These are phyloP conservation scores for Epinephelus coioides DNA, from an alignment of 2,797 vertebrate species.

Conservation along the genomic window DNA sequence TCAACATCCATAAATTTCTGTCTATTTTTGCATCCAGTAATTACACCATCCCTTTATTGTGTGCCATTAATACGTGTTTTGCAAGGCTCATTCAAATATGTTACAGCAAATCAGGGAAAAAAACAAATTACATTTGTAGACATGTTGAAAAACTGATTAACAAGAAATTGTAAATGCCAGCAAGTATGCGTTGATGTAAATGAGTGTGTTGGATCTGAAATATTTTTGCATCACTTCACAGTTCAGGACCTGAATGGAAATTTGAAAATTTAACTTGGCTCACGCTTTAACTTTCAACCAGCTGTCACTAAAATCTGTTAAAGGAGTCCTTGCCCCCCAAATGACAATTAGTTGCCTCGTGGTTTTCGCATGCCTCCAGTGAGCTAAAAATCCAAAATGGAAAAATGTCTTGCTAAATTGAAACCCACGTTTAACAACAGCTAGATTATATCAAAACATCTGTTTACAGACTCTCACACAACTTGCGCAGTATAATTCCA, in stretches of 20 bases:
- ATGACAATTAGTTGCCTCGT: too few relatives aligned
- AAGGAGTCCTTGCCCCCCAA: background rate
- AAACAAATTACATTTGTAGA: background rate
- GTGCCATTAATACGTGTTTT: background rate
- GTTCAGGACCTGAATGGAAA: background rate
- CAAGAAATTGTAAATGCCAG: background rate
- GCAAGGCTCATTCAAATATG: background rate
- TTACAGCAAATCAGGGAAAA: slow-evolving; percentile 6
- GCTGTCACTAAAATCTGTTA: background rate
- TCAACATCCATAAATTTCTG: background rate
- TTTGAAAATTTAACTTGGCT: too few relatives aligned
- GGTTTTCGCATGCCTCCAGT: too few relatives aligned
- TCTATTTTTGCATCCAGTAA: background rate
- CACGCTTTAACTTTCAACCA: background rate
- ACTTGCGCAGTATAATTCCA: too few relatives aligned
- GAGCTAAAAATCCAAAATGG: too few relatives aligned
- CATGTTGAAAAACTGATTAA: background rate
- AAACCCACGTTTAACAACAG: too few relatives aligned
- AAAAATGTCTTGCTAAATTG: too few relatives aligned
- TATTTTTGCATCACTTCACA: background rate
- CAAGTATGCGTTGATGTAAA: background rate
- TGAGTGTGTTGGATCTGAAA: background rate
- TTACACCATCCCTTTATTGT: background rate
- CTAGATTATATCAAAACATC: too few relatives aligned
- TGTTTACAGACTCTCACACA: too few relatives aligned